A percentile compares a stretch with the other conserved stretches of the same genome.
These are phyloP conservation scores for Lithodes maja DNA, from an alignment of 2,888 invertebrate species.

Conservation along the genomic window DNA sequence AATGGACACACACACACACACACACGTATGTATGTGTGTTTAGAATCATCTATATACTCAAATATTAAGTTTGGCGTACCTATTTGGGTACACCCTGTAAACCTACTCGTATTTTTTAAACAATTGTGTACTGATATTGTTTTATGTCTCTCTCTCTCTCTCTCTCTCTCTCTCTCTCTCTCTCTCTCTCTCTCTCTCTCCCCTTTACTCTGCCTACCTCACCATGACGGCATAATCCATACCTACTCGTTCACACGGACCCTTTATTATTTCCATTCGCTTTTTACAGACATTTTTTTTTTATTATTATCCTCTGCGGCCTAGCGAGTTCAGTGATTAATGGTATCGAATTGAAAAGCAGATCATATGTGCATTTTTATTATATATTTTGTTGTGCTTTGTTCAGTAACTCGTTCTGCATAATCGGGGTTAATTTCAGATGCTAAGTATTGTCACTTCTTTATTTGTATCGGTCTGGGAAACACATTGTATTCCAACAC, in stretches of 20 bases:
- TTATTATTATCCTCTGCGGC: neutral
- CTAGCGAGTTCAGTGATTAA: constrained; percentile 27
- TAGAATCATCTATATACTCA: too few relatives aligned
- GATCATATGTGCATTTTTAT: constrained; percentile 1
- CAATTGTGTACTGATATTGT: too few relatives aligned
- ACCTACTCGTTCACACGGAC: constrained; percentile 12
- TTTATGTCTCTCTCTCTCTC: neutral
- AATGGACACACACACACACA: too few relatives aligned
- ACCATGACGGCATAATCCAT: constrained; percentile 26
- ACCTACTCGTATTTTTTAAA: too few relatives aligned
- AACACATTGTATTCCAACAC: neutral
- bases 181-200: neutral
- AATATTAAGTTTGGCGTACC: too few relatives aligned
- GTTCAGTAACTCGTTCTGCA: neutral
- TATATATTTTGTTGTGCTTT: neutral
- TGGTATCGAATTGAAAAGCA: constrained; percentile 21
- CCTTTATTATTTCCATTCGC: neutral
- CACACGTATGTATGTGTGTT: too few relatives aligned
- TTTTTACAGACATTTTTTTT: constrained; percentile 20
- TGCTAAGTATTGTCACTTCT: too few relatives aligned
- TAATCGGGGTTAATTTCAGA: too few relatives aligned
- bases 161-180: neutral
- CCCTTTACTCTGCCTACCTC: constrained; percentile 9
- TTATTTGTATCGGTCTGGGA: too few relatives aligned
- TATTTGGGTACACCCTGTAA: too few relatives aligned